Percentiles rank a stretch among this genome's conserved stretches.
These are phyloP conservation scores for Ectemnius cavifrons DNA, from an alignment of 2,888 invertebrate genomes.

Conservation along the genomic window DNA sequence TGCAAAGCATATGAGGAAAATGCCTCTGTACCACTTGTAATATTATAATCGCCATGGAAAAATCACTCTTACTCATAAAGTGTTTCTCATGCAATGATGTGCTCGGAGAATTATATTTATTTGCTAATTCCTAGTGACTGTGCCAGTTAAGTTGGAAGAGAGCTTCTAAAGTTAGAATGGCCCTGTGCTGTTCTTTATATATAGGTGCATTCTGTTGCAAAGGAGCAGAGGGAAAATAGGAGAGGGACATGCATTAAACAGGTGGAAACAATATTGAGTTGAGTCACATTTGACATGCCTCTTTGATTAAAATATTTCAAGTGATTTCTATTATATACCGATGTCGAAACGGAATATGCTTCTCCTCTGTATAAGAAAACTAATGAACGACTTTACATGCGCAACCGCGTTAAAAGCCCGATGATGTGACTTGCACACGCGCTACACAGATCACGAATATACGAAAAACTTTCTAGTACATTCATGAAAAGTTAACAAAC, in stretches of 20 bases:
- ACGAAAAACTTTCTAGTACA: neutral
- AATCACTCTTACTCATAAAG: conserved; percentile 9
- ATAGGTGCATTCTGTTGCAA: conserved; percentile 23
- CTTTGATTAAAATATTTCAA: neutral
- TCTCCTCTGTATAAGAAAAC: too few relatives aligned
- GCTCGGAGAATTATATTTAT: conserved; percentile 15
- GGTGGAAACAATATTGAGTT: conserved; percentile 35
- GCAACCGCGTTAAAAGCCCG: too few relatives aligned
- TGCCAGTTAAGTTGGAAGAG: conserved; percentile 34
- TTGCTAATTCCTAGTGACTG: conserved; percentile 20
- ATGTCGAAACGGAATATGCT: neutral
- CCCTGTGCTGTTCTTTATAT: conserved; percentile 43
- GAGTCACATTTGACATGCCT: neutral
- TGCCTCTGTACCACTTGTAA: conserved; percentile 20
- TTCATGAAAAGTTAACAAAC: neutral
- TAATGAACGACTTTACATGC: too few relatives aligned
- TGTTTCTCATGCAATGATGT: conserved; percentile 6
- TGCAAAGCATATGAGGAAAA: conserved; percentile 11
- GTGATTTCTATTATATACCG: neutral
- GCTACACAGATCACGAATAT: neutral
- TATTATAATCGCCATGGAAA: conserved; percentile 4
- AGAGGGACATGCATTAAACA: conserved; percentile 25
- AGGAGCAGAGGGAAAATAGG: conserved; percentile 13
- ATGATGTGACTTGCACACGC: neutral
- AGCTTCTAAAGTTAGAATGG: conserved; percentile 53